Evolutionary conservation across 2,888 invertebrate genomes (phyloP), one percentile per base, ranked within the genome.

Genomic region (Thereva unica): DNA sequence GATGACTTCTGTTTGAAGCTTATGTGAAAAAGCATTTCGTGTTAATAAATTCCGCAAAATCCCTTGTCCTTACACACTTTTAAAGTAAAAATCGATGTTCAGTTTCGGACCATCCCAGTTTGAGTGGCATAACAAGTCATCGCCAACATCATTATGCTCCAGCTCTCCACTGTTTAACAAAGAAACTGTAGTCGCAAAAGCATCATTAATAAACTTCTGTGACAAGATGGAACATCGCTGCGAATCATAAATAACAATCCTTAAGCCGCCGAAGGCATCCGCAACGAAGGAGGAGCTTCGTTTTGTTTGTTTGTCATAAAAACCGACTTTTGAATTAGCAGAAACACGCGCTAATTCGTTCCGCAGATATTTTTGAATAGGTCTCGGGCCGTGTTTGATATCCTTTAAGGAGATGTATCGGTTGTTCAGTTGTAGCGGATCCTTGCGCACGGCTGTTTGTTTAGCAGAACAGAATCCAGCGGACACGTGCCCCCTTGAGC

Each of bases 401-500:
- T 40, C 37, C 10, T 41, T 12, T 50, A 37, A 61, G 41, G 50
- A 49, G 50, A 40, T 61, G 61, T 61, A 50, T 61, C 23, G 2
- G 1, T 23, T 23, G 8, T 56, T 56, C 69, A 70, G 69, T 71
- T 71, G 68, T 67, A 67, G 66, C 49, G 69, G 69, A 71, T 71
- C 69, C 70, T 63, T 68, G 44, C 72, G 68, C 70, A 70, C 70
- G 71, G 68, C 67, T 70, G 59, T 71, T 72, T 72, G 71, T 72
- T 72, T 68, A 66, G 71, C 71, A 69, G 69, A 72, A 72, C 71
- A 72, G 68, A 69, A 72, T 71, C 70, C 57, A 70, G 65, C 66
- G 70, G 66, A 71, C 72, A 73, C 72, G 72, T 73, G 72, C 70
- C 72, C 68, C 40, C 69, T 71, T 72, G 64, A 69, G 69, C 64